Percentiles rank a stretch among this genome's conserved stretches.
Evolutionary conservation across 1,140 invertebrate genomes (phyloP).

Genomic region (Rhagoletis pomonella): DNA sequence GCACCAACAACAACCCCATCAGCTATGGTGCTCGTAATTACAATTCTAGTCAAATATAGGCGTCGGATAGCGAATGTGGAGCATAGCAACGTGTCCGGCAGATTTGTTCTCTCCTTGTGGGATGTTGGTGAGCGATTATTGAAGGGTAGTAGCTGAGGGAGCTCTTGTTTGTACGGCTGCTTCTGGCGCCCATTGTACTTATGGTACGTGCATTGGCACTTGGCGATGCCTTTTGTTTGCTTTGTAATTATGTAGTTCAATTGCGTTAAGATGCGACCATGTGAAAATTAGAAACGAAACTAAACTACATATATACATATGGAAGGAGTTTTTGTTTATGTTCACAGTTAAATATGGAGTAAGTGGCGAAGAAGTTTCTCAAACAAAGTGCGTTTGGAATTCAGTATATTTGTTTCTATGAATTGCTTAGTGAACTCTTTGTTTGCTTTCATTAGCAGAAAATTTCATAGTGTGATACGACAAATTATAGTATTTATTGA

Average conservation of each 20-base stretch:
- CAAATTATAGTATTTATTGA: conserved; percentile 40
- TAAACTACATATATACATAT: background rate
- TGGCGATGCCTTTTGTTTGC: conserved; percentile 29
- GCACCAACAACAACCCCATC: background rate
- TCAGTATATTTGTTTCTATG: background rate
- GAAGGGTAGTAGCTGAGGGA: background rate
- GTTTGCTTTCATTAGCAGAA: background rate
- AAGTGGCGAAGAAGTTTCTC: background rate
- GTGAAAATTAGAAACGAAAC: background rate
- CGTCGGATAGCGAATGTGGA: background rate
- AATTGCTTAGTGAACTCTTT: background rate
- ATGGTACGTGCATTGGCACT: background rate
- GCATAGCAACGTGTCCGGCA: background rate
- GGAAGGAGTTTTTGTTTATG: background rate
- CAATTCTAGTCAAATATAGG: conserved; percentile 31
- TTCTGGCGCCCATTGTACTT: conserved; percentile 6
- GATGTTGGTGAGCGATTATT: background rate
- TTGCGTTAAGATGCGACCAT: conserved; percentile 3
- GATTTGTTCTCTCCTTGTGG: background rate
- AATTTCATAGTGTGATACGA: conserved; percentile 41
- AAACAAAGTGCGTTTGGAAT: background rate
- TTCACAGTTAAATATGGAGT: background rate
- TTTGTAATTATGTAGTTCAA: conserved; percentile 14
- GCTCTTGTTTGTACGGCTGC: background rate
- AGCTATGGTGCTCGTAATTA: background rate